Base-by-base conservation (phyloP, 2,113 vertebrate genomes). In the Nesoenas mayeri region DNA sequence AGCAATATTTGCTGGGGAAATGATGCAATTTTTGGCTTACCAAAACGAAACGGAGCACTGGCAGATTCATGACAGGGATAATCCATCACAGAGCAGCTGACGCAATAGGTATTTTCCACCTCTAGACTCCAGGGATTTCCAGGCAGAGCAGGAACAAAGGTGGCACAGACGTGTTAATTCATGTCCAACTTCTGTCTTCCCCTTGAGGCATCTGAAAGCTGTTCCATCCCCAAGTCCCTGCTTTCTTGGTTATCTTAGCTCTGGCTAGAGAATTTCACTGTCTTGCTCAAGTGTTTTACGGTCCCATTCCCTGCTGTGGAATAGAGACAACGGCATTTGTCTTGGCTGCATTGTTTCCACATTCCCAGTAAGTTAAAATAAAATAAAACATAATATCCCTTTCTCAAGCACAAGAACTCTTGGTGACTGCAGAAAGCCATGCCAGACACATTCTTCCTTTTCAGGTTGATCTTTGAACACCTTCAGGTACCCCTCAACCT, bases 11-110 rank as follows among this genome's bases (percentile, higher is more conserved):
- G 18, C 72, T n/a, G 38, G 54, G 60, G 57, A 93, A 90, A 91
- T 96, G 67, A 92, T 93, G 93, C 18, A 26, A 90, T 64, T 92
- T 91, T 91, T 93, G 95, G 82, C 93, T 86, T 53, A 48, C 15
- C 56, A 20, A 83, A 94, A 92, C 53, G 20, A 91, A 93, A 93
- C 32, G 34, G 75, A 96, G 65, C 54, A 80, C 34, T 86, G 90
- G 72, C 85, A 95, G 72, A 91, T 81, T 80, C 28, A n/a, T 24
- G n/a, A 51, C 74, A 73, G 69, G 53, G 42, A 85, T 78, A 93
- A 94, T 96, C 72, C 28, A 79, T 95, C 88, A 95, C 34, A 80
- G 34, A 22, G 50, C 13, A n/a, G 24, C 67, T 96, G 87, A 95
- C 0, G 8, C 57, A 91, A 92, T 61, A 67, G 0, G 7, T 81